These are phyloP conservation scores for Myoxocephalus aenaeus DNA, from an alignment of 2,797 vertebrate species.

Conservation along the genomic window DNA sequence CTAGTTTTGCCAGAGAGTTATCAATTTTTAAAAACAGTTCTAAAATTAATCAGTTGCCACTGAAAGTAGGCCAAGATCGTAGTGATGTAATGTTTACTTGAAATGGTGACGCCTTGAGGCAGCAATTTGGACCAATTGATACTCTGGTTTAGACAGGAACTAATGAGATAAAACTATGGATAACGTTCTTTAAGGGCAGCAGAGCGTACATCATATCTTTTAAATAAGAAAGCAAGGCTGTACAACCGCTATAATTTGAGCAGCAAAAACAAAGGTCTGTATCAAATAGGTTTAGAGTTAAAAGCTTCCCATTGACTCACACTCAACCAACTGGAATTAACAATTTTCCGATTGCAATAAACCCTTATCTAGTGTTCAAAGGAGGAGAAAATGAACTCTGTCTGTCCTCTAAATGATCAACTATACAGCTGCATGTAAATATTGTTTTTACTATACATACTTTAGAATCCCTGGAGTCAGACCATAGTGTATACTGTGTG, in stretches of 20 bases:
- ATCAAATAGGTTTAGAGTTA: background rate
- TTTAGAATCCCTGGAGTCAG: slow-evolving; percentile 12
- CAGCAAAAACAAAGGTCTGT: slow-evolving; percentile 7
- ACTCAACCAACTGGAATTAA: background rate
- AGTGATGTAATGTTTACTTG: slow-evolving; percentile 27
- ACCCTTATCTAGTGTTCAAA: background rate
- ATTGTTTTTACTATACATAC: background rate
- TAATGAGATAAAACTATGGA: slow-evolving; percentile 16
- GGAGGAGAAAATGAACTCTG: background rate
- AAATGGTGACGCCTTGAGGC: slow-evolving; percentile 6
- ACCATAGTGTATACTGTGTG: background rate
- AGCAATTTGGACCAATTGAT: slow-evolving; percentile 22
- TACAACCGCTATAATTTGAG: background rate
- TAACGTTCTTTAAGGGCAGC: slow-evolving; percentile 1
- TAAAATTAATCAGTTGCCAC: slow-evolving; percentile 50
- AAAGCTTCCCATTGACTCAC: background rate
- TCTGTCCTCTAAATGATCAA: background rate
- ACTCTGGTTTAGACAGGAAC: background rate
- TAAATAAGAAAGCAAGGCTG: slow-evolving; percentile 3
- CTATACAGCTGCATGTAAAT: background rate
- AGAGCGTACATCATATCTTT: slow-evolving; percentile 4
- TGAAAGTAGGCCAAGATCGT: slow-evolving; percentile 39
- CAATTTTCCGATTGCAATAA: background rate
- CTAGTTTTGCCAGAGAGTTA: slow-evolving; percentile 53
- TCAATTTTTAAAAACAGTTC: slow-evolving; percentile 47